Percentiles rank a stretch among this genome's conserved stretches.
Conservation (phyloP, 2,113 vertebrate genomes). For the Lagenorhynchus albirostris region DNA sequence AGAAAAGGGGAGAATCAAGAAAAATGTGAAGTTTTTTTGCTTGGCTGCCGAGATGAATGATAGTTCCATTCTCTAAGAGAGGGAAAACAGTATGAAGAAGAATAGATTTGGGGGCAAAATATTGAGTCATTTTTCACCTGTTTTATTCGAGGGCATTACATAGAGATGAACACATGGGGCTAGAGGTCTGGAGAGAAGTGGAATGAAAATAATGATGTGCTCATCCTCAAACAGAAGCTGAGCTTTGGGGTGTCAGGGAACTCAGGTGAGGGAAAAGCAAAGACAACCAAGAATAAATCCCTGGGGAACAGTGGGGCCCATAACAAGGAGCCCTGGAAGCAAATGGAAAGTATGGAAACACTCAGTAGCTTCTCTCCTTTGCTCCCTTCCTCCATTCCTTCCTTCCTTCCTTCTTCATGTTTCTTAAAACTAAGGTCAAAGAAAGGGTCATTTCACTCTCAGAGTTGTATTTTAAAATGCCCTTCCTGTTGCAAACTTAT, state of each 20-base stretch:
- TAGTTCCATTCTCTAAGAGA: neutral
- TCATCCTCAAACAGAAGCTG: neutral
- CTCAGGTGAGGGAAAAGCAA: neutral
- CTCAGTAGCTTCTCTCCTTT: neutral
- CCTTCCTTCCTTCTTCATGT: neutral
- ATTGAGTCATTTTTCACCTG: neutral
- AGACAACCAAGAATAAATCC: neutral
- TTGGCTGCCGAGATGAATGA: neutral
- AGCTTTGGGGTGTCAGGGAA: neutral
- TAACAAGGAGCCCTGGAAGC: neutral
- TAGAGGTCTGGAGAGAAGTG: neutral
- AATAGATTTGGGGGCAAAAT: neutral
- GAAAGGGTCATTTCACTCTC: neutral
- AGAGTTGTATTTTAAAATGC: neutral
- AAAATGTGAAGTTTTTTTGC: neutral
- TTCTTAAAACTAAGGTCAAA: neutral
- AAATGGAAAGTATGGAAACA: neutral
- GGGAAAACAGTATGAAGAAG: neutral
- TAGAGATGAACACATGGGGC: neutral
- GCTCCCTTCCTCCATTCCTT: neutral
- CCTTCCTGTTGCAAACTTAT: neutral
- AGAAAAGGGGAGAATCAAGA: neutral
- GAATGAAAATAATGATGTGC: neutral
- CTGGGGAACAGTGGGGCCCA: fast-evolving
- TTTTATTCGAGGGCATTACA: neutral